Evolutionary conservation across 2,888 invertebrate species (phyloP).

Genomic region (Synanthedon formicaeformis): DNA sequence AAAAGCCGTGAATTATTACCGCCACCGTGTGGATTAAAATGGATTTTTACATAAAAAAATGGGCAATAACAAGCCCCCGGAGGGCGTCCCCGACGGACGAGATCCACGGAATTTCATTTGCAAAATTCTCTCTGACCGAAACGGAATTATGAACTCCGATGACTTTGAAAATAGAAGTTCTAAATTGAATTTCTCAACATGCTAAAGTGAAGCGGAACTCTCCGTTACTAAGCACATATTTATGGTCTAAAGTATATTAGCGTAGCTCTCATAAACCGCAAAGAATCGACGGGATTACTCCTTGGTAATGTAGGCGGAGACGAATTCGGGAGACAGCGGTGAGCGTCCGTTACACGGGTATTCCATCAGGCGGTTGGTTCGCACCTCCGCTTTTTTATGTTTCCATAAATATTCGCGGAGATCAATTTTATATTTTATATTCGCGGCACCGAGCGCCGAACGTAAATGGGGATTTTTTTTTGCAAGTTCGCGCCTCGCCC

Average conservation of each 20-base stretch:
- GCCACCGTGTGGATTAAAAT: conserved; percentile 42
- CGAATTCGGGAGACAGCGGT: conserved; percentile 15
- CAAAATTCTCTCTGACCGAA: conserved; percentile 40
- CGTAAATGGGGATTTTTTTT: conserved; percentile 39
- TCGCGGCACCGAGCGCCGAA: conserved; percentile 33
- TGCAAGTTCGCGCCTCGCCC: conserved; percentile 15
- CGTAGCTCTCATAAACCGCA: conserved; percentile 1
- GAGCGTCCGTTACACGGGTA: conserved; percentile 29
- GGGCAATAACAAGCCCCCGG: conserved; percentile 40
- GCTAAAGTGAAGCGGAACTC: conserved; percentile 1
- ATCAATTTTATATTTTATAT: conserved; percentile 69
- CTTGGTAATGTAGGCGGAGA: neutral
- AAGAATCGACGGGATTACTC: conserved; percentile 1
- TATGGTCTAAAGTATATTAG: neutral
- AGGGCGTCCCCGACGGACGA: conserved; percentile 26
- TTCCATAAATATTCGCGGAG: conserved; percentile 62
- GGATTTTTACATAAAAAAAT: conserved; percentile 45
- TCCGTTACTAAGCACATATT: conserved; percentile 2
- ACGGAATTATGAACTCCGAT: conserved; percentile 28
- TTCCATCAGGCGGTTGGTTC: conserved; percentile 42
- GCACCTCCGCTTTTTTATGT: conserved; percentile 59
- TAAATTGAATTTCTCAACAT: conserved; percentile 13
- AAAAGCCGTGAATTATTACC: conserved; percentile 43
- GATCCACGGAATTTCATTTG: conserved; percentile 48
- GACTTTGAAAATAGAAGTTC: conserved; percentile 23